Evolutionary conservation across 2,888 invertebrate species (phyloP).

Genomic region (Eilema griseolum): DNA sequence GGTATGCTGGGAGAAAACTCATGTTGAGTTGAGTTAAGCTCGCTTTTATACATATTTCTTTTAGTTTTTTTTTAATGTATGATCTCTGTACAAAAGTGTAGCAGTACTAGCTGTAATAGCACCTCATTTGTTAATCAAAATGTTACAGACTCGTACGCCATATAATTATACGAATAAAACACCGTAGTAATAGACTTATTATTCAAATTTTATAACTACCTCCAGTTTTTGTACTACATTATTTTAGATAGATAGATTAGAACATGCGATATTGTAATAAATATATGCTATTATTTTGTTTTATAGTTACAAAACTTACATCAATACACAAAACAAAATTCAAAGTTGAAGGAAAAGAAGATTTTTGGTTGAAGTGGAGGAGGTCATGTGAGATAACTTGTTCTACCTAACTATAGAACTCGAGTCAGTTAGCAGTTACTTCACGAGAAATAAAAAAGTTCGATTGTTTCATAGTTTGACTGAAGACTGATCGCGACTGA

Average conservation of each 20-base stretch:
- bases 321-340: background rate
- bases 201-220: constrained; percentile 41
- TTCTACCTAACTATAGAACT: too few species aligned
- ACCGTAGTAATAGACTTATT: constrained; percentile 25
- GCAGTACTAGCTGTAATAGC: background rate
- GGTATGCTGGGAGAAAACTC: too few species aligned
- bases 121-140: constrained; percentile 5
- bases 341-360: background rate
- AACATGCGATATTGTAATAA: constrained; percentile 21
- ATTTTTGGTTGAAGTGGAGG: too few species aligned
- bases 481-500: too few species aligned
- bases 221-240: constrained; percentile 6
- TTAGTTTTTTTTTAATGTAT: too few species aligned
- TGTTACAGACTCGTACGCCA: background rate
- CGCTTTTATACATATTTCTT: too few species aligned
- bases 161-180: background rate
- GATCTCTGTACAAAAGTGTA: too few species aligned
- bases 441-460: too few species aligned
- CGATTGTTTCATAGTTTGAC: too few species aligned
- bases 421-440: too few species aligned
- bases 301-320: background rate
- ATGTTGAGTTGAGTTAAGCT: too few species aligned
- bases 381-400: too few species aligned
- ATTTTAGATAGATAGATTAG: background rate
- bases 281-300: constrained; percentile 10